A percentile compares a stretch with the other conserved stretches of the same genome.
These are phyloP conservation scores for Liasis olivaceus DNA, from an alignment of 2,797 vertebrate species.

Conservation along the genomic window DNA sequence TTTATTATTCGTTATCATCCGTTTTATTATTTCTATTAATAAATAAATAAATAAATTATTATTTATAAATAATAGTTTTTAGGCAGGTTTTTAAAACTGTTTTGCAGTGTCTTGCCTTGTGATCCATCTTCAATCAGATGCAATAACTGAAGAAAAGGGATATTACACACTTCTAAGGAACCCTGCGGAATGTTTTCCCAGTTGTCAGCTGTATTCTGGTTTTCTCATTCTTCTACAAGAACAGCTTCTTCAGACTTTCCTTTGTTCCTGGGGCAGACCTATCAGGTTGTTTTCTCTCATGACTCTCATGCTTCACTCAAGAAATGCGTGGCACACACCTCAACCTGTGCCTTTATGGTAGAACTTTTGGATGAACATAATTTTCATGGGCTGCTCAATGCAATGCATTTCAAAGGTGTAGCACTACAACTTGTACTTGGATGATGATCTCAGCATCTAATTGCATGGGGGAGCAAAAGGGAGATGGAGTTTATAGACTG, in stretches of 20 bases:
- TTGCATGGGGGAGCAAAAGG: background rate
- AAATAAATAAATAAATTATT: no score
- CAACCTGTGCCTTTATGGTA: background rate
- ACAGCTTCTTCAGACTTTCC: background rate
- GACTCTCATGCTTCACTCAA: background rate
- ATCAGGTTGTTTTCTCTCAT: background rate
- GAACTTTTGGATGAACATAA: background rate
- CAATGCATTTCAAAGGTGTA: background rate
- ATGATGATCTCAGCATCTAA: background rate
- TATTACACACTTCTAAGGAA: background rate
- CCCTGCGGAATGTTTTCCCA: background rate
- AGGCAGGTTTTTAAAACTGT: background rate
- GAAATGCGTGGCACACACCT: background rate
- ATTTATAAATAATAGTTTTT: no score
- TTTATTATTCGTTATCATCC: no score
- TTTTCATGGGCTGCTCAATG: background rate
- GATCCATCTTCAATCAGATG: background rate
- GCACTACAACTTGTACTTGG: background rate
- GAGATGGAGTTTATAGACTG: background rate
- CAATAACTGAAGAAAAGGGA: background rate
- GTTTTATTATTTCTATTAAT: no score
- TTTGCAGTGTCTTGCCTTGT: background rate
- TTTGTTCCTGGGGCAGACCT: background rate
- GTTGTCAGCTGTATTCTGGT: background rate
- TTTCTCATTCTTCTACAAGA: background rate